Base-by-base conservation (phyloP, 1,140 invertebrate species). In the Fragariocoptes setiger region DNA sequence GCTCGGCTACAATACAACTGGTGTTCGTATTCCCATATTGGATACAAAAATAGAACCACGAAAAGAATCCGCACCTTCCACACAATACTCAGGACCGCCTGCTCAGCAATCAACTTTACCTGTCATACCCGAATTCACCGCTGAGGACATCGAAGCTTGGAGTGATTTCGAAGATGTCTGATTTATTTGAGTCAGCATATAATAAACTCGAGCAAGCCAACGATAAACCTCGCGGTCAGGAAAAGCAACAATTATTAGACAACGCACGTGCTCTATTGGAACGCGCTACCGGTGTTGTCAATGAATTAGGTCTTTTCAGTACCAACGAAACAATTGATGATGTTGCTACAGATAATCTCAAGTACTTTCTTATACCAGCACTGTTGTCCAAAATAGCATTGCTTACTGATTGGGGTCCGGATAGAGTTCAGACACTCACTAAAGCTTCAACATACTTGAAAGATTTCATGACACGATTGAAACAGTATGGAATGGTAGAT, bases 261-360 rank as follows among this genome's bases (percentile, higher is more conserved):
- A 31, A 8, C 8, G 8, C 25, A 8, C 25, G 25, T 8, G 8
- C 8, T n/a, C 63, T 68, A 22, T 68, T 82, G 42, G 77, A 83
- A 60, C 62, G 75, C 50, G 62, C 68, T 2, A 83, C 77, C 15
- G 65, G 62, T 46, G 54, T 78, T 39, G 76, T 82, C 0, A 80
- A 75, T 4, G 45, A 70, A 31, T 61, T 73, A 0, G 70, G 66
- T 37, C 65, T 90, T 55, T 90, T 88, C 50, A 85, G 78, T 55
- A 54, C 56, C 21, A 90, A 90, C 60, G 85, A 92, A 64, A 62
- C 60, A 19, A 62, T 80, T 35, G 76, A 83, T 40, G 85, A 92
- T 61, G 54, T 90, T 12, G 57, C 76, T 0, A 80, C 79, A 13
- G 69, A 71, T 46, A 71, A 80, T 51, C 54, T 92, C 2, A 77